phyloP scores from a whole-genome alignment of 2,888 invertebrate species.

The Pammene fasciana region DNA sequence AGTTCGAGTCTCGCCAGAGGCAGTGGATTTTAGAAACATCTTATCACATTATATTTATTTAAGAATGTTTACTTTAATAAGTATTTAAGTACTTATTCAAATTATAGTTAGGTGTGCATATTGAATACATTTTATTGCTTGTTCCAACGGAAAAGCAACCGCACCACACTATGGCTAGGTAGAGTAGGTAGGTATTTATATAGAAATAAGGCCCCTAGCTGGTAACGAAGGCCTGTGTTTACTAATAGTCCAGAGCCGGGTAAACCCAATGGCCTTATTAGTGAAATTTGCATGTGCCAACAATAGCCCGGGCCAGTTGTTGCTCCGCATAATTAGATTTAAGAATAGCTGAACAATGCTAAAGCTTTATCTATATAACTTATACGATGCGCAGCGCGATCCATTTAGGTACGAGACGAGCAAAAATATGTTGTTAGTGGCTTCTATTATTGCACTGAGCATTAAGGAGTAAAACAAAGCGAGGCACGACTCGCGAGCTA shows the following conservation, averaged over 20 bases:
- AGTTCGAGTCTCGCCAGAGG: too few relatives aligned
- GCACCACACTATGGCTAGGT: too few relatives aligned
- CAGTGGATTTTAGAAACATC: too few relatives aligned
- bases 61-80: too few relatives aligned
- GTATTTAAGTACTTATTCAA: too few relatives aligned
- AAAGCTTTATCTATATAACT: not conserved
- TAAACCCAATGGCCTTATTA: conserved; percentile 49
- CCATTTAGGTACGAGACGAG: too few relatives aligned
- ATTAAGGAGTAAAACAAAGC: not conserved
- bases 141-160: too few relatives aligned
- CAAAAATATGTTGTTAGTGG: too few relatives aligned
- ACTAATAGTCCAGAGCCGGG: conserved; percentile 44
- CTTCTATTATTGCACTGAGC: not conserved
- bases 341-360: conserved; percentile 38
- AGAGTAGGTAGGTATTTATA: too few relatives aligned
- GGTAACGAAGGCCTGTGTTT: conserved; percentile 22
- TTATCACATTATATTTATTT: too few relatives aligned
- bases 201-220: not conserved
- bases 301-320: conserved; percentile 46
- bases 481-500: not conserved
- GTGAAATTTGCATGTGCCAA: conserved; percentile 56
- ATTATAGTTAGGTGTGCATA: too few relatives aligned
- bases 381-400: not conserved
- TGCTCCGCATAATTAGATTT: conserved; percentile 50
- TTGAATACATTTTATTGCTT: too few relatives aligned